Base-by-base conservation (phyloP, 2,888 invertebrate genomes). In the Alloplasta piceator region DNA sequence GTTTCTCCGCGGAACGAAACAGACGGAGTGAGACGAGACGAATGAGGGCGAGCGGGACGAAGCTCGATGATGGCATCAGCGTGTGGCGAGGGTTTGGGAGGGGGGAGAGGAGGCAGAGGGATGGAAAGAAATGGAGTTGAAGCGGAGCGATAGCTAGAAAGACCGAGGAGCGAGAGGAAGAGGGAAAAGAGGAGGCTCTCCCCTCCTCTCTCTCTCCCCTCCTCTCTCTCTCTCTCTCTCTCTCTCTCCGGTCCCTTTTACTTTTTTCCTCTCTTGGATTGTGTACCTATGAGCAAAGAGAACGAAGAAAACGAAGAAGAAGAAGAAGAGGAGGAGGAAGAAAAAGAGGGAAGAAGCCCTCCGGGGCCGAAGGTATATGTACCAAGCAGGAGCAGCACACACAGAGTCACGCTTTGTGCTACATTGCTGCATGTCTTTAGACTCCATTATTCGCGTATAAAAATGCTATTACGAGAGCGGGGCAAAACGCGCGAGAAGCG, bases 371-470 rank as follows among this genome's bases (percentile, higher is more conserved):
- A 83, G 85, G 84, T 85, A 86, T 80, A 85, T 83, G 71, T 82
- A 82, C 52, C 82, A 26, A 26, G 26, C 26, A 79, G 60, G 80
- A 71, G 79, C 80, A 71, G 70, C 64, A 26, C 85, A 85, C 72
- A 80, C 86, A 86, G 26, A 26, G 86, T 88, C 88, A 86, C 85
- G 86, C 86, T 87, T 85, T 85, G 87, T 87, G 87, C 86, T 85
- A 87, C 88, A 87, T 87, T 87, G 86, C 85, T 80, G 87, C 87
- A 86, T 87, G 86, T 86, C 87, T 89, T 89, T 87, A 84, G 86
- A 89, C 88, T 86, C 87, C 87, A 88, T 90, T 90, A 90, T 89
- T 86, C 86, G 83, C 86, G 87, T 87, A 87, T 88, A 86, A 87
- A 88, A 87, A 88, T 88, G 86, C 86, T 86, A 89, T 89, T 89